Evolutionary conservation across 2,888 invertebrate genomes (phyloP), one percentile per base, ranked within the genome.

Genomic region (Drosophila helvetica): DNA sequence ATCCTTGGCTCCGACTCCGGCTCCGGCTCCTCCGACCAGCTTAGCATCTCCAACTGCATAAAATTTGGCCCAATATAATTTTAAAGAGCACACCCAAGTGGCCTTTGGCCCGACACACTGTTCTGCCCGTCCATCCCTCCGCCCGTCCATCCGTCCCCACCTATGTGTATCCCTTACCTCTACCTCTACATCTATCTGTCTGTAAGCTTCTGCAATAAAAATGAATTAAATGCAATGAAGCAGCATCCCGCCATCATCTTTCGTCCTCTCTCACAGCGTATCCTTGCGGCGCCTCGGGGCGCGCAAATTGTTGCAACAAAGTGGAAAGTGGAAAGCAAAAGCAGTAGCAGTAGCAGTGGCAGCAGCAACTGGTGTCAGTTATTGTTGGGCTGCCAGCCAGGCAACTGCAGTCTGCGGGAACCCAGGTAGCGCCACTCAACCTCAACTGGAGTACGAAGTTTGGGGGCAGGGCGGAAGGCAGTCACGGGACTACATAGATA

Each of bases 201-300:
- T 83, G 83, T 84, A 77, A 84, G 83, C 88, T 83, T 87, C 77
- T 78, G 87, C 86, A 88, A 88, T 86, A 86, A 86, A 86, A 86
- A 86, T 86, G 85, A 86, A 86, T 86, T 86, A 86, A 86, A 86
- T 86, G 89, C 85, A 88, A 88, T 86, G 89, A 88, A 86, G 85
- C 79, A 77, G 81, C 74, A 77, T 64, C 59, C 48, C 33, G n/a
- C 22, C 60, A 58, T 58, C 58, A 60, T 46, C 55, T 25, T 18
- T 15, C 38, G 48, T 58, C 47, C 19, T 27, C 22, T 60, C 69
- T 55, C 53, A 42, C 79, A 66, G 74, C 75, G 57, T 72, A 67
- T 75, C 58, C 66, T 74, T 46, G 67, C 61, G 64, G 55, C 63
- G 80, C 88, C 67, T 78, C 60, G 67, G 78, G 84, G 71, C 80